Conservation (phyloP, 2,888 invertebrate genomes). For the Chelonus formosanus region DNA sequence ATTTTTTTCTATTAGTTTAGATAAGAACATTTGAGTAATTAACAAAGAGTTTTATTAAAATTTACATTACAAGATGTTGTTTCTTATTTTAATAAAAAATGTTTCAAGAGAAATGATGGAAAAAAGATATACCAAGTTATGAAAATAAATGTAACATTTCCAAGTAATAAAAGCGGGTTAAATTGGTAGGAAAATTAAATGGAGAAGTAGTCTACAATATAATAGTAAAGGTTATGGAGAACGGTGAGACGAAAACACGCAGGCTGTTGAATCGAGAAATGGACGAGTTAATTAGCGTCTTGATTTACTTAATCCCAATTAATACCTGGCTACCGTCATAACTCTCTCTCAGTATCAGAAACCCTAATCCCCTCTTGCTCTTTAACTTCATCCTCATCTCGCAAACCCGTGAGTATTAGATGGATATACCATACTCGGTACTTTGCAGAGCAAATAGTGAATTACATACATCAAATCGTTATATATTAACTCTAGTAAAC, state of each 20-base stretch:
- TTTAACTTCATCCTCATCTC: conserved; percentile 15
- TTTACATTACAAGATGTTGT: no score
- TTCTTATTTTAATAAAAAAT: no score
- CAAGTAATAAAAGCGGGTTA: conserved; percentile 39
- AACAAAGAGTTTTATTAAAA: no score
- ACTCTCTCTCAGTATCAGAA: conserved; percentile 40
- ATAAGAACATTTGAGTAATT: no score
- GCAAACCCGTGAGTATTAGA: conserved; percentile 41
- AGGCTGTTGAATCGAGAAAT: conserved; percentile 41
- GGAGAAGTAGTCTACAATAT: conserved; percentile 34
- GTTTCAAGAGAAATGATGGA: neutral
- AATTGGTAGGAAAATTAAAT: conserved; percentile 53
- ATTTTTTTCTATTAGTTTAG: no score
- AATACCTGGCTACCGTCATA: conserved; percentile 50
- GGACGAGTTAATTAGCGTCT: conserved; percentile 65
- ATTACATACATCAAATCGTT: conserved; percentile 57
- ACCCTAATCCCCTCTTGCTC: conserved; percentile 28
- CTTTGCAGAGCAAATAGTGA: conserved; percentile 59
- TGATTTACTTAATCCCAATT: conserved; percentile 66
- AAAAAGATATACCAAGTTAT: conserved; percentile 1
- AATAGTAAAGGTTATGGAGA: conserved; percentile 38
- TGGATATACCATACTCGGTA: conserved; percentile 43
- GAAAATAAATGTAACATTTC: conserved; percentile 39
- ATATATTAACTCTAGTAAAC: conserved; percentile 47
- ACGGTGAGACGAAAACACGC: conserved; percentile 41